Percentiles rank a stretch among this genome's conserved stretches.
phyloP scores from a whole-genome alignment of 2,797 vertebrate genomes.

The Sebastes kiyomatsui region DNA sequence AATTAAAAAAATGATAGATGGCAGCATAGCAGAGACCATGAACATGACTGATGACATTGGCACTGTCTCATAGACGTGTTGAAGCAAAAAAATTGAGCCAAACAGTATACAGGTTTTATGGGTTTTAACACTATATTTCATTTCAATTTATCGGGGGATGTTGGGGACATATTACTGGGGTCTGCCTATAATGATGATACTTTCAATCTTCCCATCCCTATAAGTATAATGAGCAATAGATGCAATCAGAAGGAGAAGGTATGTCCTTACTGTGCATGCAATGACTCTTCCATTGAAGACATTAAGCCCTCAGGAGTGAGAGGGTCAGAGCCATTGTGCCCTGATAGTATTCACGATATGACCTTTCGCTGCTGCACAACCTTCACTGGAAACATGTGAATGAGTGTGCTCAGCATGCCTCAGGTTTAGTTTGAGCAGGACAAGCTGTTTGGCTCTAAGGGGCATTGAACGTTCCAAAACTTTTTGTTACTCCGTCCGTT shows the following conservation, averaged over 20 bases:
- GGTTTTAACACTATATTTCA: constrained; percentile 48
- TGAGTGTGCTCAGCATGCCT: constrained; percentile 32
- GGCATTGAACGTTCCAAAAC: constrained; percentile 23
- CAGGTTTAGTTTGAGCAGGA: constrained; percentile 33
- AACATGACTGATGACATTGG: constrained; percentile 72
- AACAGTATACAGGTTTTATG: constrained; percentile 63
- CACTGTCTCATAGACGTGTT: constrained; percentile 51
- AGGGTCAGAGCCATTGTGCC: constrained; percentile 25
- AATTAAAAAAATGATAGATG: constrained; percentile 79
- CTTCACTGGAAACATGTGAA: constrained; percentile 50
- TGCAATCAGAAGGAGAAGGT: background rate
- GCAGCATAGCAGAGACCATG: constrained; percentile 53
- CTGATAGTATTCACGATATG: constrained; percentile 34
- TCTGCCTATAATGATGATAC: constrained; percentile 13
- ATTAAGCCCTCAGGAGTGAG: constrained; percentile 1
- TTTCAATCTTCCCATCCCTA: constrained; percentile 4
- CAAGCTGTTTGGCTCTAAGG: constrained; percentile 52
- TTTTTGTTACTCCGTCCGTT: constrained; percentile 28
- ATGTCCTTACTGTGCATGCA: background rate
- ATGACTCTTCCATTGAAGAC: constrained; percentile 18
- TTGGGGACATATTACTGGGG: constrained; percentile 35
- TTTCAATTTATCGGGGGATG: constrained; percentile 34
- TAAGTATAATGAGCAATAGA: background rate
- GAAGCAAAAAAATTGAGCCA: constrained; percentile 43
- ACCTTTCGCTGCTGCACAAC: constrained; percentile 23